These are phyloP conservation scores for Mystacornis crossleyi DNA, from an alignment of 2,113 vertebrate genomes.

Conservation along the genomic window DNA sequence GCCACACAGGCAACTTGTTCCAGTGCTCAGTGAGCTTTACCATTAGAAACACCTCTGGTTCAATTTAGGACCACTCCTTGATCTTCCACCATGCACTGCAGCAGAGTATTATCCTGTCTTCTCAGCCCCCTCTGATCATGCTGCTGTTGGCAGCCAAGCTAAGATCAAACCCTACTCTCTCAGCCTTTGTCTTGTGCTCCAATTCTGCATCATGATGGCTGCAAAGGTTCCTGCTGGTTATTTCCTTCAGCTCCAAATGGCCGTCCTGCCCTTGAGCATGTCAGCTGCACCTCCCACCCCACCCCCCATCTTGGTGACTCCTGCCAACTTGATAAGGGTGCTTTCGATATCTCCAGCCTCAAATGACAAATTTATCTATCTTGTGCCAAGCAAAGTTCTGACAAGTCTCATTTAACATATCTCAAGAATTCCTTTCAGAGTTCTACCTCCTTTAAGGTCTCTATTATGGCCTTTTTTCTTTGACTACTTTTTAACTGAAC, in stretches of 20 bases:
- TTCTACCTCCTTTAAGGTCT: not conserved
- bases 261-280: not conserved
- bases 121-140: accelerated
- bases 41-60: not conserved
- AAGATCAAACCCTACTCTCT: not conserved
- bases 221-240: not conserved
- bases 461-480: not conserved
- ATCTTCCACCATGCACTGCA: not conserved
- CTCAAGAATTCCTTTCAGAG: not conserved
- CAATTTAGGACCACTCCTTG: not conserved
- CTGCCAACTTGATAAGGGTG: not conserved
- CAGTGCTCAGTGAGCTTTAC: not conserved
- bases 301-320: no score
- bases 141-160: not conserved
- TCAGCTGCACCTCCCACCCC: no score
- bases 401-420: not conserved
- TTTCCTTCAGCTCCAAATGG: not conserved
- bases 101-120: not conserved
- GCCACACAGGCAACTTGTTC: accelerated
- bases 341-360: not conserved
- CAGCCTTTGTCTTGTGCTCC: not conserved
- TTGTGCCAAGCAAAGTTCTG: not conserved
- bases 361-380: not conserved
- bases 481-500: not conserved
- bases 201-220: accelerated